phyloP scores from a whole-genome alignment of 2,888 invertebrate genomes.

The Hartigia nigra region DNA sequence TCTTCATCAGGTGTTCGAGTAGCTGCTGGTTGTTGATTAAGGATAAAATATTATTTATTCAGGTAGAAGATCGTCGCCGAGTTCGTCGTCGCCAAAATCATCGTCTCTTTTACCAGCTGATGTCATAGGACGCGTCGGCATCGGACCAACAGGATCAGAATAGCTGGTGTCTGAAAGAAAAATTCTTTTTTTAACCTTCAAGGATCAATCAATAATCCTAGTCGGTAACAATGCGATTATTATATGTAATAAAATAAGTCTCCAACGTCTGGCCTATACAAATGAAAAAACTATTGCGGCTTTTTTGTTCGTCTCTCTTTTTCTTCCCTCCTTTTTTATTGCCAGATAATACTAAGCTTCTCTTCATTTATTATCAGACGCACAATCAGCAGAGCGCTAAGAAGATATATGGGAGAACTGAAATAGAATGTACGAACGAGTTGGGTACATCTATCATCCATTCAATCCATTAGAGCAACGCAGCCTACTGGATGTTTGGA shows the following conservation, averaged over 20 bases:
- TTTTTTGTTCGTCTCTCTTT: neutral
- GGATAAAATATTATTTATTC: slow-evolving; percentile 66
- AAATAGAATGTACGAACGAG: slow-evolving; percentile 47
- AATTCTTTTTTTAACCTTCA: slow-evolving; percentile 17
- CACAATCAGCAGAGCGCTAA: slow-evolving; percentile 19
- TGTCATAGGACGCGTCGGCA: slow-evolving; percentile 70
- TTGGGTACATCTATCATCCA: slow-evolving; percentile 51
- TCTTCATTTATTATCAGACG: slow-evolving; percentile 4
- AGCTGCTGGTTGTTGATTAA: neutral
- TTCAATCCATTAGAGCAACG: slow-evolving; percentile 59
- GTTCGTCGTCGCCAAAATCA: slow-evolving; percentile 79
- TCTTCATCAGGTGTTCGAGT: neutral
- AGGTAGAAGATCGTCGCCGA: slow-evolving; percentile 79
- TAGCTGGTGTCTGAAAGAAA: slow-evolving; percentile 67
- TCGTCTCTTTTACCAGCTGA: slow-evolving; percentile 71
- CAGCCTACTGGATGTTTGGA: slow-evolving; percentile 41
- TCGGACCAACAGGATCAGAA: slow-evolving; percentile 70
- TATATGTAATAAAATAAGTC: neutral
- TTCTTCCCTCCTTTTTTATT: neutral
- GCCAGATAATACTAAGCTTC: neutral
- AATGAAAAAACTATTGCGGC: neutral
- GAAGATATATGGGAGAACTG: slow-evolving; percentile 19
- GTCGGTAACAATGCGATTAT: neutral
- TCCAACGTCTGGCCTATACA: neutral
- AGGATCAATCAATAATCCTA: slow-evolving; percentile 1